A percentile compares a stretch with the other conserved stretches of the same genome.
Conservation (phyloP, 2,888 invertebrate species). For the Xanthia togata region DNA sequence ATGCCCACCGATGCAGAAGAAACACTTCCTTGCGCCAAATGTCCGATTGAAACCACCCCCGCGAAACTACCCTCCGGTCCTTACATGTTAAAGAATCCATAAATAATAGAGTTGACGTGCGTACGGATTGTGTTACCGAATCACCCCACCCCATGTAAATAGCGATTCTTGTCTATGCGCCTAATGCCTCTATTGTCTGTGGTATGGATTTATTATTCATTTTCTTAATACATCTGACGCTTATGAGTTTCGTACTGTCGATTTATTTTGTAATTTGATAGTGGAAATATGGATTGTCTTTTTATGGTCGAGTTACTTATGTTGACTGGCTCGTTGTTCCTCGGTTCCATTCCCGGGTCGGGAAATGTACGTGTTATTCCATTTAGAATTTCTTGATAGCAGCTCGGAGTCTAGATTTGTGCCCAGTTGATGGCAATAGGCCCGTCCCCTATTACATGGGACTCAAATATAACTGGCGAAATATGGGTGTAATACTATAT, state of each 20-base stretch:
- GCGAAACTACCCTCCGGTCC: slow-evolving; percentile 79
- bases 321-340: neutral
- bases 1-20: slow-evolving; percentile 80
- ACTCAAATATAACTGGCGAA: neutral
- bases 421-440: neutral
- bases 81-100: slow-evolving; percentile 91
- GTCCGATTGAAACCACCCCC: slow-evolving; percentile 80
- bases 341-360: neutral
- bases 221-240: slow-evolving; percentile 86
- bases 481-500: no score
- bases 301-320: slow-evolving; percentile 37
- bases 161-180: slow-evolving; percentile 86
- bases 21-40: slow-evolving; percentile 89
- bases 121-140: slow-evolving; percentile 85
- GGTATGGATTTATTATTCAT: slow-evolving; percentile 89
- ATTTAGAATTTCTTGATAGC: neutral
- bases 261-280: slow-evolving; percentile 70
- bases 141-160: slow-evolving; percentile 76
- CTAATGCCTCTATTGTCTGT: slow-evolving; percentile 89
- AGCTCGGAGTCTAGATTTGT: neutral
- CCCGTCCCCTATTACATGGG: neutral
- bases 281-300: slow-evolving; percentile 32
- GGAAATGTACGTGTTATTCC: neutral
- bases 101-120: slow-evolving; percentile 90
- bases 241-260: slow-evolving; percentile 81